Conservation (phyloP, 2,888 invertebrate genomes). For the Theristus sp. region DNA sequence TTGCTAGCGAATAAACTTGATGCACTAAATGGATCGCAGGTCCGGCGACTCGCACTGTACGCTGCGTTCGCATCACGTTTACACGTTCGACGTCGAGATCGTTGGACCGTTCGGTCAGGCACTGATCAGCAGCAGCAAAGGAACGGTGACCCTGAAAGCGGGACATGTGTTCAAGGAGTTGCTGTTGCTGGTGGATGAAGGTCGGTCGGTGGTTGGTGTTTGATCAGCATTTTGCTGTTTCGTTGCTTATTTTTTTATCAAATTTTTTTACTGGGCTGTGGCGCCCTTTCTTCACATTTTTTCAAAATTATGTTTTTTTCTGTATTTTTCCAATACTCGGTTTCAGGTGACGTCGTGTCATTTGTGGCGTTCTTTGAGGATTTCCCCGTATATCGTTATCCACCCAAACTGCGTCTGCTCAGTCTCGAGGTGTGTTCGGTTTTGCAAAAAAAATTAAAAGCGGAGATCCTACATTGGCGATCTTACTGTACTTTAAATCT, state of each 20-base stretch:
- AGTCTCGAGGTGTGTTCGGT: constrained; percentile 21
- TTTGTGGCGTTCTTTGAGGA: constrained; percentile 21
- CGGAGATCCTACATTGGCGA: too few species aligned
- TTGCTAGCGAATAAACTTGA: too few species aligned
- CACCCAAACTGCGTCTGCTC: constrained; percentile 17
- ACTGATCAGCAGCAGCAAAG: constrained; percentile 16
- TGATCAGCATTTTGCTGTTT: too few species aligned
- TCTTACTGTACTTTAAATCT: too few species aligned
- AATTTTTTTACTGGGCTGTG: too few species aligned
- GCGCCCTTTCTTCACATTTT: too few species aligned
- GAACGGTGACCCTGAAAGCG: constrained; percentile 15
- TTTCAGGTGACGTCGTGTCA: constrained; percentile 16
- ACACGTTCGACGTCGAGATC: constrained; percentile 20
- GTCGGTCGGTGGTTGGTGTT: constrained; percentile 6
- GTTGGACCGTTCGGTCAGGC: constrained; percentile 20
- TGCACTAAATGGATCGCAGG: too few species aligned
- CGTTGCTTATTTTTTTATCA: too few species aligned
- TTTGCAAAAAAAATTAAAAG: too few species aligned
- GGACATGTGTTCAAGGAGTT: constrained; percentile 15
- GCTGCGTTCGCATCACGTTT: constrained; percentile 17
- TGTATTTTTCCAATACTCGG: too few species aligned
- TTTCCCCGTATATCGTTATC: constrained; percentile 19
- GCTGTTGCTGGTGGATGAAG: constrained; percentile 16
- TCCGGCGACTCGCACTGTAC: constrained; percentile 10
- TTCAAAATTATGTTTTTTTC: too few species aligned